A percentile compares a stretch with the other conserved stretches of the same genome.
Conservation (phyloP, 1,140 invertebrate species). For the Mamestra configurata region DNA sequence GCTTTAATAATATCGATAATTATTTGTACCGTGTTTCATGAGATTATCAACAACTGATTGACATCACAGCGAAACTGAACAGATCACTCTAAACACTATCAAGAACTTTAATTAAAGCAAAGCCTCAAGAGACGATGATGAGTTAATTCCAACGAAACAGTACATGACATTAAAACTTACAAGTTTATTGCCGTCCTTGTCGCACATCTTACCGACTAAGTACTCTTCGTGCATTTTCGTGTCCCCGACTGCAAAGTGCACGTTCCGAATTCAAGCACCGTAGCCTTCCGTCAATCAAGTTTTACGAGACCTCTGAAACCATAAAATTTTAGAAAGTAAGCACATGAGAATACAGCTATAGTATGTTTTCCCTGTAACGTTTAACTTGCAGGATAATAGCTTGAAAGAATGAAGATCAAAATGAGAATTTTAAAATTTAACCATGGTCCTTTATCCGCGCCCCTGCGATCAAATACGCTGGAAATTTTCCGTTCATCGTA, state of each 20-base stretch:
- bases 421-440: constrained; percentile 54
- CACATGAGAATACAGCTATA: background rate
- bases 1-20: too few relatives aligned
- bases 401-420: constrained; percentile 38
- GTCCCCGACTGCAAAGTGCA: background rate
- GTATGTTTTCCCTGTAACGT: background rate
- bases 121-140: background rate
- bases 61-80: background rate
- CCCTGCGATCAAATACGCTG: constrained; percentile 54
- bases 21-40: background rate
- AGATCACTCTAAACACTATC: background rate
- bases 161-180: background rate
- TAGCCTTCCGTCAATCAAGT: constrained; percentile 7
- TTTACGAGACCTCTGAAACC: background rate
- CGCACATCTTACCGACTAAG: background rate
- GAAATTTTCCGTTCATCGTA: constrained; percentile 51
- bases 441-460: constrained; percentile 40
- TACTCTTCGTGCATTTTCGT: background rate
- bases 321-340: constrained; percentile 4
- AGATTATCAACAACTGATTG: background rate
- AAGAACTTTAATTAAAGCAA: constrained; percentile 1
- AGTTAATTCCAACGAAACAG: background rate
- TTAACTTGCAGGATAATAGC: constrained; percentile 17
- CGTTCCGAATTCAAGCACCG: background rate
- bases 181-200: background rate